Percentiles rank a stretch among this genome's conserved stretches.
Evolutionary conservation across 2,797 vertebrate species (phyloP).

Genomic region (Acipenser transmontanus): DNA sequence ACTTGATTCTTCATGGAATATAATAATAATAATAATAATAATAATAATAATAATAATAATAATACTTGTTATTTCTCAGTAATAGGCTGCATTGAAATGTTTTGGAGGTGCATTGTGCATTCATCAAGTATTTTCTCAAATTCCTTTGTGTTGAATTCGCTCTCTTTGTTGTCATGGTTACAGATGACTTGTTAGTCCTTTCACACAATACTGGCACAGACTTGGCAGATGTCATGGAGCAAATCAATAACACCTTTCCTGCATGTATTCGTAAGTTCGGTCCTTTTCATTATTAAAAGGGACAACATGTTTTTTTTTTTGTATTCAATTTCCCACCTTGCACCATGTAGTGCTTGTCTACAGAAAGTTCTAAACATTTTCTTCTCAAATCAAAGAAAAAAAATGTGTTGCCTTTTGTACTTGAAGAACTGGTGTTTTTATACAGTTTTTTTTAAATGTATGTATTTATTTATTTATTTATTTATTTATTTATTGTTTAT

Average conservation of each 20-base stretch:
- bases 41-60: no score
- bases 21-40: no score
- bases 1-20: no score
- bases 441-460: no score
- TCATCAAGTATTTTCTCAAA: background rate
- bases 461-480: no score
- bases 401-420: no score
- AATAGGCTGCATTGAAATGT: no score
- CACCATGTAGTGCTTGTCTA: background rate
- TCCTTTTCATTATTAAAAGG: background rate
- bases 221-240: conserved; percentile 92
- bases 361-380: no score
- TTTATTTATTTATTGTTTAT: no score
- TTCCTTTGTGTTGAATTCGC: conserved; percentile 1
- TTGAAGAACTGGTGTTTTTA: no score
- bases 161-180: conserved; percentile 28
- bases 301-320: fast-evolving
- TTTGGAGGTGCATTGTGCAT: background rate
- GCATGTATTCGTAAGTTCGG: conserved; percentile 83
- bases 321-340: background rate
- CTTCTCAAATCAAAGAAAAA: no score
- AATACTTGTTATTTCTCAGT: no score
- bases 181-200: conserved; percentile 78
- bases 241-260: conserved; percentile 92
- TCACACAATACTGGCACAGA: conserved; percentile 79